These are phyloP conservation scores for Psophia crepitans DNA, from an alignment of 2,113 vertebrate genomes.

Conservation along the genomic window DNA sequence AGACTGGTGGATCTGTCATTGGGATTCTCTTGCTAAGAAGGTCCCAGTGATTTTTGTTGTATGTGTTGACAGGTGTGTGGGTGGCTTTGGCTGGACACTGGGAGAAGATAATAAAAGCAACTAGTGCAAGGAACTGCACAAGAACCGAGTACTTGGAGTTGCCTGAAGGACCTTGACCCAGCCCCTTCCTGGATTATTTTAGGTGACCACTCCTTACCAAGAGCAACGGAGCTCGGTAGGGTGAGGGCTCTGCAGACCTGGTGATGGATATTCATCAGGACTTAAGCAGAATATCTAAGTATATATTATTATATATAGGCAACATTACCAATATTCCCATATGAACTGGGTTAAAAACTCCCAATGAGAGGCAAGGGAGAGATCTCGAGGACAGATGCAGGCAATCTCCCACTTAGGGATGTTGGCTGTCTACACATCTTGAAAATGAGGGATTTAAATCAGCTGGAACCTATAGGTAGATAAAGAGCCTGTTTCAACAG, in stretches of 20 bases:
- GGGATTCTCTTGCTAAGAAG: background rate
- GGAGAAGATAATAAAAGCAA: background rate
- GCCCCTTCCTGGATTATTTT: background rate
- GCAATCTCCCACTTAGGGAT: background rate
- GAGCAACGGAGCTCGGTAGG: background rate
- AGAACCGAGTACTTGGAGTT: background rate
- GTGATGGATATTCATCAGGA: background rate
- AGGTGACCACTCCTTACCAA: background rate
- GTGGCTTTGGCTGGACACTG: background rate
- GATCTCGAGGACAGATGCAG: background rate
- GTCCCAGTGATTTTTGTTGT: background rate
- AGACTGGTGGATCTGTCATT: background rate
- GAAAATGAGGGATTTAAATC: constrained; percentile 43
- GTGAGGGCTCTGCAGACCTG: background rate
- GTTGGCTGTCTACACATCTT: background rate
- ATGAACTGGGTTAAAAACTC: background rate
- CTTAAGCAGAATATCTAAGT: background rate
- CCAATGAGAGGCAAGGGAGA: background rate
- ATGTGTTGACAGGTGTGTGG: rapidly evolving
- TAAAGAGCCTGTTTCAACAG: constrained; percentile 41
- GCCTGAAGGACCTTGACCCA: background rate
- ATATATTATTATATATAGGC: background rate
- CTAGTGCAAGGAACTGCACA: background rate
- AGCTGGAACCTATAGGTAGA: constrained; percentile 45
- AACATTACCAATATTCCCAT: background rate